Evolutionary conservation across 2,797 vertebrate genomes (phyloP), one percentile per base, ranked within the genome.

Genomic region (Coendou prehensilis): DNA sequence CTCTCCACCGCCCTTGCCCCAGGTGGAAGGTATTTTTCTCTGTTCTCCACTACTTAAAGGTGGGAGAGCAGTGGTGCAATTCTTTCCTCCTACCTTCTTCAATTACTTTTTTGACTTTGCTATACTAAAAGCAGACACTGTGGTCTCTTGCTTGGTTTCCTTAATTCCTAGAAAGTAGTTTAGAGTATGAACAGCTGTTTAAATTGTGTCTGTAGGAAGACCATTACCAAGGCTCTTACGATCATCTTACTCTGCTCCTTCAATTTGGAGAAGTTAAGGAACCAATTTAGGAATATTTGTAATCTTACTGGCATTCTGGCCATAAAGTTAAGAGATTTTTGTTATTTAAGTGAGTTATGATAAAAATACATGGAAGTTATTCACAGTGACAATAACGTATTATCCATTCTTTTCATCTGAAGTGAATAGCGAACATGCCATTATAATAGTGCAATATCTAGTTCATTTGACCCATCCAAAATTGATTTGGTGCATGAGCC

Each of bases 401-500:
- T 79, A 26, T 73, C 64, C 76, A 64, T 78, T 87, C 5, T n/a
- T 93, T 83, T 50, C 59, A 9, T 81, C 95, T 92, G 41, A 93
- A 85, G 0, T 93, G 47, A 93, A 93, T 57, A 52, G 30, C 10
- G 10, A 93, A 80, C 4, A 92, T 64, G 64, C 4, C 13, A 64
- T 80, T 91, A 73, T 37, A 83, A 80, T 33, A 82, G 6, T 86
- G 7, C 9, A 91, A 54, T 81, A 81, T 78, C n/a, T 83, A 75
- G 18, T 71, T 94, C 57, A 76, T 93, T 90, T 93, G 67, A 83
- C 17, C 37, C 4, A 59, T 87, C 13, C 23, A 67, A 94, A 95
- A 91, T 93, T 92, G 73, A 96, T 92, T 82, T 93, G 67, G 6
- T 57, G 0, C 33, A 37, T 91, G 61, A 87, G 33, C 9, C 73